These are phyloP conservation scores for Cryptocephalus primarius DNA, from an alignment of 2,888 invertebrate species.

Conservation along the genomic window DNA sequence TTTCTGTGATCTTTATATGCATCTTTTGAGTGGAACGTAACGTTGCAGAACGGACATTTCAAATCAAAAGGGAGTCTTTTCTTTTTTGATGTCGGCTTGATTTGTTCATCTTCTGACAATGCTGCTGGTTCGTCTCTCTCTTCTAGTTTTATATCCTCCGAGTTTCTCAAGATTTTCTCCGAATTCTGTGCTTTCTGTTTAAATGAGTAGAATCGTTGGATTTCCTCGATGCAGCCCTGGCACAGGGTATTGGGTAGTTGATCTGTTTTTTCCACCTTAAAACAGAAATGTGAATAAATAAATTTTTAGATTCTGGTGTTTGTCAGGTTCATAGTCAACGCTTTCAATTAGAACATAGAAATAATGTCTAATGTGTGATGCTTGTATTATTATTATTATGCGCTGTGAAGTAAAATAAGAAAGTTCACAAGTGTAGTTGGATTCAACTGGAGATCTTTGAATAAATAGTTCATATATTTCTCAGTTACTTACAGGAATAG, in stretches of 20 bases:
- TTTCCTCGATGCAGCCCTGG: background rate
- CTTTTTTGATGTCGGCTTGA: background rate
- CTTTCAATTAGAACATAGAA: too few relatives aligned
- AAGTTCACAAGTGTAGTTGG: too few relatives aligned
- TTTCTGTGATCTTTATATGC: slow-evolving; percentile 11
- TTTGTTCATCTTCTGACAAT: background rate
- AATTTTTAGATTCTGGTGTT: slow-evolving; percentile 5
- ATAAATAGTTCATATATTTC: too few relatives aligned
- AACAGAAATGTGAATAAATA: too few relatives aligned
- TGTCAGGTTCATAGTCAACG: too few relatives aligned
- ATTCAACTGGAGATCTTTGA: too few relatives aligned
- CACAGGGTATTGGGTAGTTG: background rate
- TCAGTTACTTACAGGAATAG: background rate
- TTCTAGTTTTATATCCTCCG: background rate
- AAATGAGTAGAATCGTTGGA: background rate
- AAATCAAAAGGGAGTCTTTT: slow-evolving; percentile 2
- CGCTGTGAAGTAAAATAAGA: too few relatives aligned
- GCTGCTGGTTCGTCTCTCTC: background rate
- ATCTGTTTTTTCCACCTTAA: slow-evolving; percentile 2
- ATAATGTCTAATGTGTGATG: too few relatives aligned
- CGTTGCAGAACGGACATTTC: slow-evolving; percentile 10
- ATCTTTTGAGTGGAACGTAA: slow-evolving; percentile 7
- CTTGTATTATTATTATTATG: too few relatives aligned
- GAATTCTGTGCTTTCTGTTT: background rate
- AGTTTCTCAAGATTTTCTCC: background rate